Conservation (phyloP, 2,797 vertebrate genomes). For the Chromis chromis region DNA sequence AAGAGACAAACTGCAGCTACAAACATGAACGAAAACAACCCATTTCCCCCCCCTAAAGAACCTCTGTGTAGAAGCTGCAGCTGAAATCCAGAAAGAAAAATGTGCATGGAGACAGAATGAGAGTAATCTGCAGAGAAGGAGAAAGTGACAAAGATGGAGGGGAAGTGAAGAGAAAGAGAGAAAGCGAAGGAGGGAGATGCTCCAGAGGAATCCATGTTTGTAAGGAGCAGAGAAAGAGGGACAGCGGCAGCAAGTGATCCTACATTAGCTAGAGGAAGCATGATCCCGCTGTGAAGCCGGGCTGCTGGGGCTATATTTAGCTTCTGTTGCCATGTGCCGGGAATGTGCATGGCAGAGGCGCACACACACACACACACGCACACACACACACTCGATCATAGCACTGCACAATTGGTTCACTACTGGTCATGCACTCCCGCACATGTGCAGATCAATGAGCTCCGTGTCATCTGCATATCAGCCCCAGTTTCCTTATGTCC, state of each 20-base stretch:
- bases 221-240: slow-evolving; percentile 48
- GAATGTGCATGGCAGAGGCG: slow-evolving; percentile 62
- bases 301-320: slow-evolving; percentile 84
- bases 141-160: not conserved
- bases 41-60: too few species aligned
- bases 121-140: not conserved
- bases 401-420: slow-evolving; percentile 13
- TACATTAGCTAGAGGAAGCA: slow-evolving; percentile 68
- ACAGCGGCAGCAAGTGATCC: slow-evolving; percentile 49
- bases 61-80: not conserved
- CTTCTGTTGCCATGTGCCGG: slow-evolving; percentile 85
- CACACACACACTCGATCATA: slow-evolving; percentile 13
- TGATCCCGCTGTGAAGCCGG: slow-evolving; percentile 77
- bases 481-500: not conserved
- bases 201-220: slow-evolving; percentile 27
- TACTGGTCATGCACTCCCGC: slow-evolving; percentile 30
- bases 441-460: slow-evolving; percentile 4
- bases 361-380: slow-evolving; percentile 39
- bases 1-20: too few species aligned
- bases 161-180: not conserved
- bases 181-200: not conserved
- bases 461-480: not conserved
- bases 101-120: not conserved
- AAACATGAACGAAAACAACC: too few species aligned
- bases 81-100: not conserved